These are phyloP conservation scores for Salvelinus fontinalis DNA, from an alignment of 2,113 vertebrate species.

Conservation along the genomic window DNA sequence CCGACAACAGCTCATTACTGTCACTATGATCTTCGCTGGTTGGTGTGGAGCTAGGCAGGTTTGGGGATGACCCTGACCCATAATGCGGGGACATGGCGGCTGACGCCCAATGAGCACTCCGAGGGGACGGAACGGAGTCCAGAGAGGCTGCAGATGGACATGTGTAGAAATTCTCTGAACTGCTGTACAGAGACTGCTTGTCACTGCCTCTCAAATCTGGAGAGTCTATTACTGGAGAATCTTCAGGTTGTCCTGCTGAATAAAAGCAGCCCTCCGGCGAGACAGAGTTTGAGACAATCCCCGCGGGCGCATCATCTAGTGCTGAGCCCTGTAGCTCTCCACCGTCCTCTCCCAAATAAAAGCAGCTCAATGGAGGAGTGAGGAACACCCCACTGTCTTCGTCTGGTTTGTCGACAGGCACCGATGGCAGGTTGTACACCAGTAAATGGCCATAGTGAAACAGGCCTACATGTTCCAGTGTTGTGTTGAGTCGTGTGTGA, in stretches of 20 bases:
- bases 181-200: too few relatives aligned
- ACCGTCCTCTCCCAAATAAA: neutral
- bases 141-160: neutral
- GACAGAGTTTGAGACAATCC: too few relatives aligned
- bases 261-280: neutral
- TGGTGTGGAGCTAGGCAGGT: neutral
- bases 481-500: neutral
- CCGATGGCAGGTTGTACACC: neutral
- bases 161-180: neutral
- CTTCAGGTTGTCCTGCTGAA: neutral
- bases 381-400: neutral
- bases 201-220: neutral
- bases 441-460: constrained; percentile 21
- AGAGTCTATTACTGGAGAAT: neutral
- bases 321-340: neutral
- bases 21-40: neutral
- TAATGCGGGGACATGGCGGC: neutral
- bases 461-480: neutral
- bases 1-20: neutral
- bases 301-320: neutral
- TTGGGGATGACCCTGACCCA: neutral
- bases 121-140: neutral
- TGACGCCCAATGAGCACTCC: neutral
- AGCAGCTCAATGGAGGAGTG: neutral
- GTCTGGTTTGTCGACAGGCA: neutral